A percentile compares a stretch with the other conserved stretches of the same genome.
These are phyloP conservation scores for Bostrychus sinensis DNA, from an alignment of 2,113 vertebrate genomes.

Conservation along the genomic window DNA sequence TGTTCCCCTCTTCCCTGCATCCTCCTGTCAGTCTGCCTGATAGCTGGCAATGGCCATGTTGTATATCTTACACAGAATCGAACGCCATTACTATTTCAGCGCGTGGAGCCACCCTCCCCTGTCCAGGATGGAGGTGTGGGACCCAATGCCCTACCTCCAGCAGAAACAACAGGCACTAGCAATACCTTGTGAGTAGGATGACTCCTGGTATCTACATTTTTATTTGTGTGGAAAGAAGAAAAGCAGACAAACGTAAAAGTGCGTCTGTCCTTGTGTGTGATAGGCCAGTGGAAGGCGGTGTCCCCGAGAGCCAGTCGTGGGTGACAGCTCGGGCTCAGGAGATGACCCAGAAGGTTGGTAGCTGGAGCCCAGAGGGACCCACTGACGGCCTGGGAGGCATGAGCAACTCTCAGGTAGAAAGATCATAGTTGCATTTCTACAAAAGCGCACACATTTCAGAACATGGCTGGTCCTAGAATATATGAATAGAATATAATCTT, in stretches of 20 bases:
- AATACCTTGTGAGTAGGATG: conserved; percentile 84
- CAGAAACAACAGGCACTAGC: conserved; percentile 73
- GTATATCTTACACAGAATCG: conserved; percentile 89
- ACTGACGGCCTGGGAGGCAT: conserved; percentile 82
- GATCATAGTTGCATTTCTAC: conserved; percentile 5
- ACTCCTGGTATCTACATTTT: background rate
- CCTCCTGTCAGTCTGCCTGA: conserved; percentile 82
- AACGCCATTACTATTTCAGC: conserved; percentile 97
- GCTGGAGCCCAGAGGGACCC: conserved; percentile 90
- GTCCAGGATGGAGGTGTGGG: conserved; percentile 85
- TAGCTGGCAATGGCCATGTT: conserved; percentile 82
- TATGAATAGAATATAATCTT: background rate
- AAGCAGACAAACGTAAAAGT: background rate
- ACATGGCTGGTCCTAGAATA: background rate
- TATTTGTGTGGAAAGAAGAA: background rate
- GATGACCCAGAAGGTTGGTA: conserved; percentile 92
- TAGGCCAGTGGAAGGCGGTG: conserved; percentile 80
- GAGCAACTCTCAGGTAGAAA: conserved; percentile 88
- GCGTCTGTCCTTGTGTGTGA: conserved; percentile 13
- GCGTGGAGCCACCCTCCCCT: conserved; percentile 91
- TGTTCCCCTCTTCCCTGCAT: conserved; percentile 71
- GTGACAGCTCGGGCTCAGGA: conserved; percentile 91
- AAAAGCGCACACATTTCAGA: too few species aligned
- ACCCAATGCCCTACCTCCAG: conserved; percentile 83
- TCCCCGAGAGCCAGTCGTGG: conserved; percentile 93